Base-by-base conservation (phyloP, 1,140 invertebrate species). In the Ostrea denselamellosa region DNA sequence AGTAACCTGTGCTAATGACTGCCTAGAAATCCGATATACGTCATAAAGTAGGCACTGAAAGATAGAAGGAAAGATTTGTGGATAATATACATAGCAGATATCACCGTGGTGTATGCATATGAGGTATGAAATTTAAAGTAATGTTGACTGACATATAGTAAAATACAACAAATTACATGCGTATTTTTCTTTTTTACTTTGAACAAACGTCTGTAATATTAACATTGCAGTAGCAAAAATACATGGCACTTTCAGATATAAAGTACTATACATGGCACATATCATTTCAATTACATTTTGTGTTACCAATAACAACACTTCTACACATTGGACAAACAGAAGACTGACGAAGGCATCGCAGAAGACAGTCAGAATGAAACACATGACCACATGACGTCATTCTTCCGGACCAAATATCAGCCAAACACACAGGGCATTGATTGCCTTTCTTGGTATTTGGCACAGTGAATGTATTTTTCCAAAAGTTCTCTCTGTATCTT, bases 361-460 rank as follows among this genome's bases (percentile, higher is more conserved):
- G 52, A 22, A 84, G 83, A 56, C 83, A 84, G 25, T 19, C 22
- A 52, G 83, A 84, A 22, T 84, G 83, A 54, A 84, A 84, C 83
- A 84, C 83, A 52, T 84, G 83, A 84, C 83, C 51, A 84, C 83
- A 84, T 53, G 83, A 84, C 83, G 83, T 84, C 25, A 84, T 54
- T 9, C 83, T 84, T 8, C 52, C 52, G 25, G 83, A 54, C 83
- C 52, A 54, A 22, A 84, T 84, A 19, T 25, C 54, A 25, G 52
- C 52, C 52, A 84, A 28, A 25, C 83, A 84, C 9, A 84, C 54
- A 7, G 83, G 83, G n/a, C 83, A 84, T 10, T 53, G 44, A 25
- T 84, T 52, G 5, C 52, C 52, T 9, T 22, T 84, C 44, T 53
- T 53, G 44, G 17, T n/a, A 19, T 53, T 84, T 10, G 68, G 68